Evolutionary conservation across 2,797 vertebrate genomes (phyloP), one percentile per base, ranked within the genome.

Genomic region (Synaphobranchus kaupii): DNA sequence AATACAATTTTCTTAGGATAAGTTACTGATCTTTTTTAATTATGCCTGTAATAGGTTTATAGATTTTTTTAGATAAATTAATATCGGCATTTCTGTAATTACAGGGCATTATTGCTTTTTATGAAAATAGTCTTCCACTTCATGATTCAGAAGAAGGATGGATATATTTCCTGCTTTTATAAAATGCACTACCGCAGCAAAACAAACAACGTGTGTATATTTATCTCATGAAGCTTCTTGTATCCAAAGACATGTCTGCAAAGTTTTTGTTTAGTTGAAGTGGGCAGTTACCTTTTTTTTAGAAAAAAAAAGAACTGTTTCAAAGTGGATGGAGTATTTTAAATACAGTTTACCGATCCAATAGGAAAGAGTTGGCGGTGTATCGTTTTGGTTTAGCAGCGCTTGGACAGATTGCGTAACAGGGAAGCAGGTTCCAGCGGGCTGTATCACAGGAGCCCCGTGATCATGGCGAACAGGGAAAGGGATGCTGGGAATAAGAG

Each of bases 81-180:
- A 93, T 96, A 97, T 97, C 96, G 96, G 94, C 96, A 95, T 96
- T 96, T 95, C 95, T 96, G 96, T 96, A 97, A 97, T 96, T 96
- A 96, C 95, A 95, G 94, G 91, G 95, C 95, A 95, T 96, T 95
- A 96, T 96, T 97, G 95, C 95, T 95, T 96, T 95, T 96, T 96
- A 97, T 96, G 95, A 96, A 96, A 96, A 96, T 96, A 96, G 96
- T 96, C 88, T 95, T 95, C 5, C 95, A 86, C 90, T 93, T 84
- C 83, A 78, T 28, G 84, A 87, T 78, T 84, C 68, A 78, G 58
- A 66, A 83, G 47, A 60, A 28, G 68, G 44, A 34, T 83, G 34
- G 39, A 87, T 60, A 48, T 44, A 84, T 87, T 58, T 76, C 83
- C 63, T 84, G 54, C 39, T 56, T 87, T 78, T 86, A 22, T 78